Base-by-base conservation (phyloP, 2,113 vertebrate species). In the Saccopteryx leptura region DNA sequence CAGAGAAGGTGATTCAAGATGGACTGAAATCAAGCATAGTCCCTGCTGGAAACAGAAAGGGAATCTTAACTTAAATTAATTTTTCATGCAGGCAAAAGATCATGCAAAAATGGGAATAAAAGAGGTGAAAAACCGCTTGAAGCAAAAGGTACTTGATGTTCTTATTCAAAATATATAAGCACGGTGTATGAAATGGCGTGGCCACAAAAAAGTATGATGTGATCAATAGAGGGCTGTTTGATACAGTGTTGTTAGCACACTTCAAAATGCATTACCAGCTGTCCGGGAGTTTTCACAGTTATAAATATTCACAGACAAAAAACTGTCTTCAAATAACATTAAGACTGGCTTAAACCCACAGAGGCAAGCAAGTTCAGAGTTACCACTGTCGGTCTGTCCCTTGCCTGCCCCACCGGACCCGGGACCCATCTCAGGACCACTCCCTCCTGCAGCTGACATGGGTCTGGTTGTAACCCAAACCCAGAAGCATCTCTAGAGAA, bases 41-140 rank as follows among this genome's bases (percentile, higher is more conserved):
- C 97, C 90, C 97, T 96, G 96, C 96, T 98, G 96, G 97, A 98
- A 98, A 97, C 97, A 98, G 97, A 98, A 97, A 94, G 92, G 94
- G 97, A 97, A 98, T 98, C 97, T 98, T 98, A 98, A 98, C 98
- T 98, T 98, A 98, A 98, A 98, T 98, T 98, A 98, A 98, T 98
- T 97, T 98, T 96, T 98, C 97, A 98, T 98, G 96, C 98, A 99
- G 99, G 99, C 99, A 96, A 99, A 99, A 98, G 99, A 99, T 98
- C 99, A 99, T 96, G 99, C 99, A 90, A 99, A 99, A 98, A 99
- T 99, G 99, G 99, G 99, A 95, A 99, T 99, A 98, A 99, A 99
- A 97, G 99, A 99, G 98, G 99, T 99, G 98, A 99, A 99, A 99
- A 99, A 99, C 98, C 99, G 99, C 98, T 99, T 99, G 99, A 99